Evolutionary conservation across 2,888 invertebrate species (phyloP).

Genomic region (Cryptops parisi): DNA sequence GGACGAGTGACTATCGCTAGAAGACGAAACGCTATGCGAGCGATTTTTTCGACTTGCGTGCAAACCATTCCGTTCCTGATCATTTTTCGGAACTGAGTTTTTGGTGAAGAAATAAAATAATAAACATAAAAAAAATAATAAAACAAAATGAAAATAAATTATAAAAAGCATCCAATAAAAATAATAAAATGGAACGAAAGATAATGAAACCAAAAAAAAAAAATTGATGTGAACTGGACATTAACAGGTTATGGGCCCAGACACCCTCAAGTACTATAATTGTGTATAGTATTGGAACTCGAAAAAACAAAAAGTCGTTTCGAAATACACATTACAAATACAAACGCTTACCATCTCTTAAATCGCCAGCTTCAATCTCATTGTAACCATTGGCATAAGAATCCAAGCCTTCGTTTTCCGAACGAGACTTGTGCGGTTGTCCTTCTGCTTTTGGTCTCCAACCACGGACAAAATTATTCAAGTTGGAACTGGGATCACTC

Average conservation of each 20-base stretch:
- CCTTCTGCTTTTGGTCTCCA: slow-evolving; percentile 46
- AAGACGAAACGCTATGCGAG: too few species aligned
- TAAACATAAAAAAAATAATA: slow-evolving; percentile 7
- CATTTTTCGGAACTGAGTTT: too few species aligned
- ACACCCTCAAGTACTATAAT: not conserved
- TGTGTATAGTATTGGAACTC: not conserved
- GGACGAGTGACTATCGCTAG: too few species aligned
- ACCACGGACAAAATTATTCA: slow-evolving; percentile 67
- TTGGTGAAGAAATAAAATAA: not conserved
- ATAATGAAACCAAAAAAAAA: slow-evolving; percentile 12
- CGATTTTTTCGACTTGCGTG: too few species aligned
- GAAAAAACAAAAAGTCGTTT: not conserved
- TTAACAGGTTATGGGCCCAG: too few species aligned
- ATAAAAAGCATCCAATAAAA: too few species aligned
- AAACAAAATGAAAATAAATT: slow-evolving; percentile 12
- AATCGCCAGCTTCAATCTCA: slow-evolving; percentile 87
- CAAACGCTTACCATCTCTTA: slow-evolving; percentile 60
- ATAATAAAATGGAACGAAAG: too few species aligned
- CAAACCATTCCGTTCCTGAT: too few species aligned
- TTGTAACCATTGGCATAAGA: slow-evolving; percentile 64
- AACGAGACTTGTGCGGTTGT: slow-evolving; percentile 44
- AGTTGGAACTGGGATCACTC: slow-evolving; percentile 85
- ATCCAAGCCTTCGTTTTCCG: slow-evolving; percentile 85
- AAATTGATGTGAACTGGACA: too few species aligned
- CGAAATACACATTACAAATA: not conserved